Base-by-base conservation (phyloP, 2,113 vertebrate genomes). In the Promerops cafer region DNA sequence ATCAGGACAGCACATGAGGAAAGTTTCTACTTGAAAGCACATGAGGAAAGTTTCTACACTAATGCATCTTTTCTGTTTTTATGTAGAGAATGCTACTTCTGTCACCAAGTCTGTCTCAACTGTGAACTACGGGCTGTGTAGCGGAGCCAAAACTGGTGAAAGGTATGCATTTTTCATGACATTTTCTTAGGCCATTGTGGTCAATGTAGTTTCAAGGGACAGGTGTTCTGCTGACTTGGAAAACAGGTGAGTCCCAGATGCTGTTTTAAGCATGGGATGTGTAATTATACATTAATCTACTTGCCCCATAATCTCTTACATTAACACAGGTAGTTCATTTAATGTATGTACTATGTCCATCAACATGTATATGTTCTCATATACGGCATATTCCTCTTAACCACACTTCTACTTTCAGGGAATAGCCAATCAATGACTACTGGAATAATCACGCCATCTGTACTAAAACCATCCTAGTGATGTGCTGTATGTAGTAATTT, bases 21-120 rank as follows among this genome's bases (percentile, higher is more conserved):
- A 70, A 59, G 24, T 53, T 52, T 42, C 59, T 37, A 6, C 53
- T 53, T 44, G 60, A 72, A 54, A 45, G 59, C 14, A 52, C 11
- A 2, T 6, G 45, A 79, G 20, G 50, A 71, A 75, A 44, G 44
- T 77, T 85, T 86, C 70, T 80, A 53, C 26, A 5, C 65, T 90
- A 71, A 83, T 57, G 28, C 39, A 7, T 50, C 44, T 71, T 64
- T 97, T 57, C 59, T 90, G 50, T 42, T 84, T 92, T 75, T 93
- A 80, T 54, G 6, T 96, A 99, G 99, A 99, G 68, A 99, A 97
- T 89, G 96, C 72, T n/a, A 94, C 96, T 91, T 98, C 97, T 31
- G 69, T 91, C 68, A 70, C 96, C 4, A 98, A 98, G 91, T 95
- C 98, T 45, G 93, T 98, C 66, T 97, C 98, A 6, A 24, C 96